Conservation (phyloP, 2,113 vertebrate genomes). For the Seriola aureovittata region DNA sequence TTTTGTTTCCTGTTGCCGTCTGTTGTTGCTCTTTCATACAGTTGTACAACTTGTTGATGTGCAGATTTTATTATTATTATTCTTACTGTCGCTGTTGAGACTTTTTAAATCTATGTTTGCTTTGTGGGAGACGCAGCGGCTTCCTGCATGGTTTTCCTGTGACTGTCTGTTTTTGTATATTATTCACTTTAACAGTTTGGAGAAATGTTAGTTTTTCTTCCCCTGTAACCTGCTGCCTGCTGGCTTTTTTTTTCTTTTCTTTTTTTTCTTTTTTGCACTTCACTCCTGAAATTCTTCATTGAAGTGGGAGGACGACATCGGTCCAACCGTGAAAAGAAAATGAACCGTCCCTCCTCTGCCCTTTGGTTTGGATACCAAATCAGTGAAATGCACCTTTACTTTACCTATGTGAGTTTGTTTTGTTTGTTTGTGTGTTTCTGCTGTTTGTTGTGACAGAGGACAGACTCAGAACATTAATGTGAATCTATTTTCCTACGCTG, state of each 20-base stretch:
- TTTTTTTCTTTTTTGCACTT: constrained; percentile 70
- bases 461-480: constrained; percentile 53
- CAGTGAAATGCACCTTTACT: constrained; percentile 69
- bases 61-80: constrained; percentile 41
- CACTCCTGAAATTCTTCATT: constrained; percentile 19
- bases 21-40: background rate
- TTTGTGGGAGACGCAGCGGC: constrained; percentile 23
- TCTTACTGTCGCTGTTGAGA: constrained; percentile 36
- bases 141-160: constrained; percentile 67
- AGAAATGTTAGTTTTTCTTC: constrained; percentile 16
- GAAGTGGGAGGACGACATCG: background rate
- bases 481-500: constrained; percentile 75
- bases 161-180: constrained; percentile 38
- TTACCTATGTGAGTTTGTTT: constrained; percentile 20
- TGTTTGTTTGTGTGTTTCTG: constrained; percentile 16
- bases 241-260: constrained; percentile 46
- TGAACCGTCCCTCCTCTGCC: background rate
- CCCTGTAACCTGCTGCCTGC: constrained; percentile 26
- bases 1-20: constrained; percentile 4
- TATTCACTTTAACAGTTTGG: constrained; percentile 16
- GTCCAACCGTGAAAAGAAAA: background rate
- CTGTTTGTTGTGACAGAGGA: constrained; percentile 55
- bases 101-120: constrained; percentile 13
- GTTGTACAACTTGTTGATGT: constrained; percentile 59
- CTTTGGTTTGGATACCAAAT: constrained; percentile 44